Percentiles rank a stretch among this genome's conserved stretches.
These are phyloP conservation scores for Campylomormyrus numenius DNA, from an alignment of 2,113 vertebrate genomes.

Conservation along the genomic window DNA sequence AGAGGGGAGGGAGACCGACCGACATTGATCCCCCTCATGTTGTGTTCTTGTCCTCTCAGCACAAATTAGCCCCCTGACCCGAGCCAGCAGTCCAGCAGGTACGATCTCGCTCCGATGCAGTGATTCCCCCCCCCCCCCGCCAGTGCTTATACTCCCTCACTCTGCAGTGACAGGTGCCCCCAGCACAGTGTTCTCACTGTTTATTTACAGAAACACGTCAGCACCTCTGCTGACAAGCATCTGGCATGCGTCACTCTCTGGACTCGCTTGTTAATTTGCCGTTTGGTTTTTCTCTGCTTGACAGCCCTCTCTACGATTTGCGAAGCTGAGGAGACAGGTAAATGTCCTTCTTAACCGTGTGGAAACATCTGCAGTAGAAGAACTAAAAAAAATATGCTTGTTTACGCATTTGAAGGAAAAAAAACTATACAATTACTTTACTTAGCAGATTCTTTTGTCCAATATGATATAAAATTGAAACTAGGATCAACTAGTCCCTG, in stretches of 20 bases:
- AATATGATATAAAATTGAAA: neutral
- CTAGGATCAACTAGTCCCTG: neutral
- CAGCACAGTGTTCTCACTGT: neutral
- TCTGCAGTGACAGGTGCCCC: neutral
- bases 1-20: neutral
- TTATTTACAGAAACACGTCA: neutral
- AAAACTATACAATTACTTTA: neutral
- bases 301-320: constrained; percentile 44
- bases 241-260: neutral
- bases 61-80: neutral
- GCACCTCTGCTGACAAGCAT: neutral
- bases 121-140: neutral
- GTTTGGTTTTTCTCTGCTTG: neutral
- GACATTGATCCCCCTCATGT: neutral
- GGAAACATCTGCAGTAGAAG: neutral
- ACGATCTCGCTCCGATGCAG: neutral
- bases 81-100: neutral
- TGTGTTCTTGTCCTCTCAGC: neutral
- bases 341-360: neutral
- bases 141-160: neutral
- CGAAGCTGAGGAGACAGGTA: constrained; percentile 46
- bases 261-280: neutral
- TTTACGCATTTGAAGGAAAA: neutral
- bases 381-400: neutral
- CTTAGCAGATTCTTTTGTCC: neutral